Percentiles rank a stretch among this genome's conserved stretches.
phyloP scores from a whole-genome alignment of 2,113 vertebrate genomes.

The Alethe castanea region DNA sequence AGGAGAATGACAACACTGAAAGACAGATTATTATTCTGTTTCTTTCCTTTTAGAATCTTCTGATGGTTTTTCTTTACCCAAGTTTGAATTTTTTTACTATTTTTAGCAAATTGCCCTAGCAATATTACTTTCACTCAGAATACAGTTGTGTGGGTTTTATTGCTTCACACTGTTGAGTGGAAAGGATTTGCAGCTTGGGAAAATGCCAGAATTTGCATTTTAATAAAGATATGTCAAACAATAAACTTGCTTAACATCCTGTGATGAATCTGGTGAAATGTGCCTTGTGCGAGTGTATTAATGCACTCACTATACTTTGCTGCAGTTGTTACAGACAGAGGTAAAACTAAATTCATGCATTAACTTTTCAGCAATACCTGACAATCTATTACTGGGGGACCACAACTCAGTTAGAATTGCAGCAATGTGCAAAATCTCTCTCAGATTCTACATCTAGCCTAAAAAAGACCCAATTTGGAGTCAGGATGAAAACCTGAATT shows the following conservation, averaged over 20 bases:
- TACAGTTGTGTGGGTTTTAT: background rate
- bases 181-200: slow-evolving; percentile 5
- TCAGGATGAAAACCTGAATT: background rate
- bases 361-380: background rate
- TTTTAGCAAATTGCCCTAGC: background rate
- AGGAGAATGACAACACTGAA: background rate
- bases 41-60: background rate
- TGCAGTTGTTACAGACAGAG: background rate
- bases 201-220: slow-evolving; percentile 57
- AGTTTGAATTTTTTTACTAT: background rate
- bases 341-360: background rate
- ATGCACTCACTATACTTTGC: background rate
- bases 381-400: background rate
- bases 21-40: background rate
- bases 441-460: background rate
- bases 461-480: background rate
- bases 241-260: background rate
- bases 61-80: background rate
- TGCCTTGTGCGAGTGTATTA: background rate
- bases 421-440: background rate
- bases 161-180: background rate
- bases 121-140: background rate
- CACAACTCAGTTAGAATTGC: background rate
- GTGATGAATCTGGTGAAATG: background rate
- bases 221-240: slow-evolving; percentile 54